phyloP scores from a whole-genome alignment of 2,113 vertebrate species.

The Monopterus albus region DNA sequence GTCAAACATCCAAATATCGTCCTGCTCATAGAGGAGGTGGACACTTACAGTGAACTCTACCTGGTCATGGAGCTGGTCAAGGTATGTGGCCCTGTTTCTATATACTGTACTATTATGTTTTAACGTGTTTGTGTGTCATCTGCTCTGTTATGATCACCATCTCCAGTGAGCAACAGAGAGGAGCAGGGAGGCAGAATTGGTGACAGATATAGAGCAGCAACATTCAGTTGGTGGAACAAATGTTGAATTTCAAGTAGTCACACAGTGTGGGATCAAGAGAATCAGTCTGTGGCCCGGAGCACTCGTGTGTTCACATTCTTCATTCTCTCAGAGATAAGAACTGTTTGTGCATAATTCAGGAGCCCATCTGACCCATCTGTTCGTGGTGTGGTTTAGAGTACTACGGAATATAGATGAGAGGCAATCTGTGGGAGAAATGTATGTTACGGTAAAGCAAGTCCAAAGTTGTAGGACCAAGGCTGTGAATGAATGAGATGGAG shows the following conservation, averaged over 20 bases:
- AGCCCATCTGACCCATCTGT: constrained; percentile 78
- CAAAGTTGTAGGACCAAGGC: constrained; percentile 55
- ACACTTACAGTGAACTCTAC: constrained; percentile 95
- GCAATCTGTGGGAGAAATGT: constrained; percentile 60
- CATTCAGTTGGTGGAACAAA: constrained; percentile 32
- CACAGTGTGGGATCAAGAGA: constrained; percentile 36
- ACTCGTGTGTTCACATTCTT: constrained; percentile 61
- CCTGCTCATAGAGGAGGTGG: constrained; percentile 97
- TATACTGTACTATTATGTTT: background rate
- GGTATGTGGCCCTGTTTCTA: constrained; percentile 76
- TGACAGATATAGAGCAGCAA: constrained; percentile 22
- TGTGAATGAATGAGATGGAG: constrained; percentile 64
- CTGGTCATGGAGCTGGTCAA: constrained; percentile 99
- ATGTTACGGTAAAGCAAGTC: constrained; percentile 40
- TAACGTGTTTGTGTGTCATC: background rate
- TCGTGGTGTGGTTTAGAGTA: constrained; percentile 63
- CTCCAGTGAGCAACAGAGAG: constrained; percentile 8
- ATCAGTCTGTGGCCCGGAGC: constrained; percentile 52
- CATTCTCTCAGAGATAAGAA: constrained; percentile 64
- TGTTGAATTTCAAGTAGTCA: constrained; percentile 50
- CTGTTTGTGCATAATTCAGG: constrained; percentile 77
- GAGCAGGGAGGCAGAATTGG: constrained; percentile 4
- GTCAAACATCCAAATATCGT: constrained; percentile 99
- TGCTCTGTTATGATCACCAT: constrained; percentile 44
- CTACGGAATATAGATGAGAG: constrained; percentile 75